phyloP scores from a whole-genome alignment of 2,797 vertebrate species.

The Sciaenops ocellatus region DNA sequence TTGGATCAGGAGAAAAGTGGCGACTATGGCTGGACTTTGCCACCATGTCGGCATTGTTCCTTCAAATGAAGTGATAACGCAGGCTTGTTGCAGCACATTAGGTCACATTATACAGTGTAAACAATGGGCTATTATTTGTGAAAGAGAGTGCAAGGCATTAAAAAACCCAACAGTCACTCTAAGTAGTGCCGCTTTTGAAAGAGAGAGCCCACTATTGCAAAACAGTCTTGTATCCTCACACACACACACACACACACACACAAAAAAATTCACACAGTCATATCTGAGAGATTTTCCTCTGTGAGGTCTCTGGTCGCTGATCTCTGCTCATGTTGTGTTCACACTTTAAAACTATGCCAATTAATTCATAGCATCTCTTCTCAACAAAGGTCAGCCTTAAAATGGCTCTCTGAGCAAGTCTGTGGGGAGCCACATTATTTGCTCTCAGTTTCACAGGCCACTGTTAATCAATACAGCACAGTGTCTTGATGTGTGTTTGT shows the following conservation, averaged over 20 bases:
- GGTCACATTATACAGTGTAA: slow-evolving; percentile 20
- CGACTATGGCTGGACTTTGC: slow-evolving; percentile 53
- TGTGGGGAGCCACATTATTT: slow-evolving; percentile 50
- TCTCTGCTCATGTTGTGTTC: slow-evolving; percentile 18
- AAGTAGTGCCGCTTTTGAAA: neutral
- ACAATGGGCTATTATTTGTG: slow-evolving; percentile 32
- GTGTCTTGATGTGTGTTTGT: slow-evolving; percentile 21
- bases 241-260: neutral
- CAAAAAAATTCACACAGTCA: neutral
- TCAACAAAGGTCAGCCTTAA: slow-evolving; percentile 63
- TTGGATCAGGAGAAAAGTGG: slow-evolving; percentile 35
- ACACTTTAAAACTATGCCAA: slow-evolving; percentile 43
- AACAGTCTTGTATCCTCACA: slow-evolving; percentile 11
- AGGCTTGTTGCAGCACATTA: slow-evolving; percentile 41
- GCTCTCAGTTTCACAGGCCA: slow-evolving; percentile 28
- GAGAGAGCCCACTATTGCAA: slow-evolving; percentile 6
- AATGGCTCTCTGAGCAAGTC: slow-evolving; percentile 41
- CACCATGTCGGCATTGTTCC: slow-evolving; percentile 42
- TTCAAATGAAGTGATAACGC: slow-evolving; percentile 46
- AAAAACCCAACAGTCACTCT: slow-evolving; percentile 10
- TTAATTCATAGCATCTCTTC: slow-evolving; percentile 58
- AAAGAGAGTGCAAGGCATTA: slow-evolving; percentile 23
- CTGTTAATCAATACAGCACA: slow-evolving; percentile 45
- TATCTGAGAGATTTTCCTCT: slow-evolving; percentile 18
- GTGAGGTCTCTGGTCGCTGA: neutral